A percentile compares a stretch with the other conserved stretches of the same genome.
Conservation (phyloP, 2,113 vertebrate species). For the Upupa epops region DNA sequence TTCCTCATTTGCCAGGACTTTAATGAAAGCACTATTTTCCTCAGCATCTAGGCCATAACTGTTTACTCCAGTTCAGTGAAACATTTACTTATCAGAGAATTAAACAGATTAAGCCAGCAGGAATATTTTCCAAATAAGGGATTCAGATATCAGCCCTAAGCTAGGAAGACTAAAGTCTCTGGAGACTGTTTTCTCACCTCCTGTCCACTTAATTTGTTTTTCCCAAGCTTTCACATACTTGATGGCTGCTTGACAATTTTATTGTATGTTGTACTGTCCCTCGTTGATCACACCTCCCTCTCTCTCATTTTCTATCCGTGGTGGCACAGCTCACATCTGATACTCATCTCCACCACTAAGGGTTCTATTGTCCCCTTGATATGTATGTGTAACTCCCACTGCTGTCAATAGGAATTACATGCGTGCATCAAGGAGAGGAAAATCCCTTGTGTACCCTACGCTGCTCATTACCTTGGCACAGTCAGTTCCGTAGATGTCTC, state of each 20-base stretch:
- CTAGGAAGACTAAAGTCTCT: slow-evolving; percentile 17
- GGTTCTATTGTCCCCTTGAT: slow-evolving; percentile 42
- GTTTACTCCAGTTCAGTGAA: neutral
- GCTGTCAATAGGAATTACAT: slow-evolving; percentile 56
- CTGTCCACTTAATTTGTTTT: slow-evolving; percentile 56
- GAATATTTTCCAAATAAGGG: slow-evolving; percentile 20
- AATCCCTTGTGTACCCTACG: neutral
- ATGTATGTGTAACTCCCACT: slow-evolving; percentile 27
- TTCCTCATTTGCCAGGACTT: neutral
- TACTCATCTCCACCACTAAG: slow-evolving; percentile 36
- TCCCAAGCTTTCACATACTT: slow-evolving; percentile 35
- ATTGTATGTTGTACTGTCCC: slow-evolving; percentile 28
- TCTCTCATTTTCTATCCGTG: neutral
- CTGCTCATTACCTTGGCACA: slow-evolving; percentile 25
- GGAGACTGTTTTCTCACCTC: slow-evolving; percentile 43
- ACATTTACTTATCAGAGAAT: slow-evolving; percentile 21
- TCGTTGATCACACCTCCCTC: slow-evolving; percentile 35
- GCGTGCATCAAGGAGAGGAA: neutral
- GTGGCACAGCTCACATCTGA: slow-evolving; percentile 39
- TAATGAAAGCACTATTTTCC: neutral
- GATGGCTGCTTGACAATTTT: slow-evolving; percentile 57
- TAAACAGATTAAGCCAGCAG: neutral
- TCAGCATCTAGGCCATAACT: neutral
- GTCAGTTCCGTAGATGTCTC: slow-evolving; percentile 35
- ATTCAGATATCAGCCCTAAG: neutral